Evolutionary conservation across 2,113 vertebrate species (phyloP), one percentile per base, ranked within the genome.

Genomic region (Merops nubicus): DNA sequence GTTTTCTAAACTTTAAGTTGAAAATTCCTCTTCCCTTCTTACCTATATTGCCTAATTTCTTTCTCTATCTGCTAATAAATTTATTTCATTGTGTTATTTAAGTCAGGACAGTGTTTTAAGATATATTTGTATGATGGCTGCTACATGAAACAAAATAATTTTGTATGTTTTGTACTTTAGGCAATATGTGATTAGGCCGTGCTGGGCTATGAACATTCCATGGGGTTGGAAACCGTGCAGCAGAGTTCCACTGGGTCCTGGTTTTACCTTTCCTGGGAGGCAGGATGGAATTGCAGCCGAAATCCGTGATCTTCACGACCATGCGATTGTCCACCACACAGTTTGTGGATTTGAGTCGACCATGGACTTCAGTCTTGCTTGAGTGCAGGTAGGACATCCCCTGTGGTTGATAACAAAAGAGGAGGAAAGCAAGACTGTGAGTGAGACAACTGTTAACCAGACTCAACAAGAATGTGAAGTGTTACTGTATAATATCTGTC

Each of bases 221-320:
- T 9, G 79, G 64, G 38, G 16, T 50, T 84, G 42, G 11, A 86
- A 84, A 94, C 8, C 12, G 23, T 51, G 60, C 85, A 62, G 48
- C 25, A 80, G 33, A 82, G 28, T 63, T 33, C 45, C 69, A 8
- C 1, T 48, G 22, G 15, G 28, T n/a, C 53, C 59, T 82, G 33
- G 21, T 48, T 33, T 91, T 80, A 99, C 99, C 98, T 99, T 98
- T 99, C 54, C 88, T 98, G 22, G 99, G 98, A 57, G 84, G 97
- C 42, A 99, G 97, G 96, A 99, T 98, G 90, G 99, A 99, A 97
- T 99, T 99, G 94, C 98, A 99, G 91, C 99, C 99, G 91, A 99
- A 99, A 97, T 99, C 99, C 2, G 99, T 99, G 97, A 99, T 99
- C 96, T 99, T 99, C 47, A 99, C 99, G 85, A 99, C 99, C 99